A percentile compares a stretch with the other conserved stretches of the same genome.
phyloP scores from a whole-genome alignment of 1,140 invertebrate genomes.

The Drosophila albomicans region DNA sequence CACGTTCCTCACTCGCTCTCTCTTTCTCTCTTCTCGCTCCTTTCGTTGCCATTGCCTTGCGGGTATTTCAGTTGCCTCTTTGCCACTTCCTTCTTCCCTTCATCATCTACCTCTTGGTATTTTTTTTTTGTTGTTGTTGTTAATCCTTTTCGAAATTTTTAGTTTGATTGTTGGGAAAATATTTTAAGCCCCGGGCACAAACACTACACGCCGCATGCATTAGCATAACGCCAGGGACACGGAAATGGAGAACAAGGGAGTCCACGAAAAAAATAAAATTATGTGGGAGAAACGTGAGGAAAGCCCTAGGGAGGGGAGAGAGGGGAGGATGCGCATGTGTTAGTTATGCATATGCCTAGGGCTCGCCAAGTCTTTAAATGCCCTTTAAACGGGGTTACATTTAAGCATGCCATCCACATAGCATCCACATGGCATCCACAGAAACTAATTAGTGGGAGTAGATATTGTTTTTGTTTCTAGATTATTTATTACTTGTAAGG shows the following conservation, averaged over 20 bases:
- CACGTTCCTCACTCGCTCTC: neutral
- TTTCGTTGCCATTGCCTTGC: conserved; percentile 25
- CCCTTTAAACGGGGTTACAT: neutral
- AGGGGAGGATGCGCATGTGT: conserved; percentile 11
- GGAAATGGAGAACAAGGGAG: conserved; percentile 7
- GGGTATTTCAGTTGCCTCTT: conserved; percentile 24
- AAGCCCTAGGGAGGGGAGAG: neutral
- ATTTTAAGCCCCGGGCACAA: conserved; percentile 66
- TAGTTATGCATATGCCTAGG: conserved; percentile 5
- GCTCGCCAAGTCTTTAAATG: conserved; percentile 7
- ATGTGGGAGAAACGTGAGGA: neutral
- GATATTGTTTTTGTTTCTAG: too few relatives aligned
- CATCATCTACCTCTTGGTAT: neutral
- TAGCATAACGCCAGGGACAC: conserved; percentile 51
- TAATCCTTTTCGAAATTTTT: conserved; percentile 78
- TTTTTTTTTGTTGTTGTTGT: conserved; percentile 42
- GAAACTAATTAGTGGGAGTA: too few relatives aligned
- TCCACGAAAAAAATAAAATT: neutral
- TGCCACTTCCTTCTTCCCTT: neutral
- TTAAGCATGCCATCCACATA: neutral
- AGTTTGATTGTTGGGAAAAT: conserved; percentile 80
- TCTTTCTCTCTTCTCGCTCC: too few relatives aligned
- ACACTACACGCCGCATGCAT: conserved; percentile 52
- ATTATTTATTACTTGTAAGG: too few relatives aligned
- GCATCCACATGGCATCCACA: neutral